Conservation (phyloP, 2,797 vertebrate species). For the Lutjanus campechanus region DNA sequence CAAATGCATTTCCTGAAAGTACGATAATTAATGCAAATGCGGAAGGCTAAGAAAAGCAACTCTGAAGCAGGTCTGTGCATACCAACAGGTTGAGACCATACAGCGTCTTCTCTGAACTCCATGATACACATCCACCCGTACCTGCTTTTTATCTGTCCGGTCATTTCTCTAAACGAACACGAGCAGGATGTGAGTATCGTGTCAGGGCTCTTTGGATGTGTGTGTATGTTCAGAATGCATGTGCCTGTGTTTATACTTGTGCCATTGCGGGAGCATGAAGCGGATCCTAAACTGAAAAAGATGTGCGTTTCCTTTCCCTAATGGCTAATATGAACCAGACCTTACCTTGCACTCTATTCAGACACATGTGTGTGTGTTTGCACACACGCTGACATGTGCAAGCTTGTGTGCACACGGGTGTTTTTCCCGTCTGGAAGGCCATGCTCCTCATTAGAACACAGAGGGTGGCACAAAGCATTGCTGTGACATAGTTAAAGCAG, state of each 20-base stretch:
- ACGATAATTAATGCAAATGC: constrained; percentile 71
- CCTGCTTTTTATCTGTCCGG: constrained; percentile 72
- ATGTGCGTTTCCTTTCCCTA: constrained; percentile 78
- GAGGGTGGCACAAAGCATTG: constrained; percentile 65
- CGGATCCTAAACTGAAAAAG: constrained; percentile 82
- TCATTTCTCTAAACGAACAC: constrained; percentile 65
- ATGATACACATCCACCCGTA: constrained; percentile 53
- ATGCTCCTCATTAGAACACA: constrained; percentile 67
- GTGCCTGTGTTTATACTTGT: constrained; percentile 79
- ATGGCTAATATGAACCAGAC: constrained; percentile 84
- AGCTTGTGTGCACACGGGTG: constrained; percentile 24
- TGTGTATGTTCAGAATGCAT: constrained; percentile 67
- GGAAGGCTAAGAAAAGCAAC: constrained; percentile 51
- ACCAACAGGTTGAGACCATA: constrained; percentile 60
- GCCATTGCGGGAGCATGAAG: constrained; percentile 76
- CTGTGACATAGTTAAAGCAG: constrained; percentile 24
- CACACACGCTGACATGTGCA: constrained; percentile 33
- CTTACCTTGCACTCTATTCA: constrained; percentile 67
- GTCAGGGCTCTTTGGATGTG: constrained; percentile 69
- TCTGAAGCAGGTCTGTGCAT: constrained; percentile 47
- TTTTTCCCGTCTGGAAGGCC: constrained; percentile 65
- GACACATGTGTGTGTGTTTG: constrained; percentile 37
- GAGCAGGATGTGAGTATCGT: constrained; percentile 76
- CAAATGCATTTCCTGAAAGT: constrained; percentile 52
- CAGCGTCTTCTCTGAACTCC: constrained; percentile 39